Evolutionary conservation across 2,113 vertebrate genomes (phyloP).

Genomic region (Eurystomus gularis): DNA sequence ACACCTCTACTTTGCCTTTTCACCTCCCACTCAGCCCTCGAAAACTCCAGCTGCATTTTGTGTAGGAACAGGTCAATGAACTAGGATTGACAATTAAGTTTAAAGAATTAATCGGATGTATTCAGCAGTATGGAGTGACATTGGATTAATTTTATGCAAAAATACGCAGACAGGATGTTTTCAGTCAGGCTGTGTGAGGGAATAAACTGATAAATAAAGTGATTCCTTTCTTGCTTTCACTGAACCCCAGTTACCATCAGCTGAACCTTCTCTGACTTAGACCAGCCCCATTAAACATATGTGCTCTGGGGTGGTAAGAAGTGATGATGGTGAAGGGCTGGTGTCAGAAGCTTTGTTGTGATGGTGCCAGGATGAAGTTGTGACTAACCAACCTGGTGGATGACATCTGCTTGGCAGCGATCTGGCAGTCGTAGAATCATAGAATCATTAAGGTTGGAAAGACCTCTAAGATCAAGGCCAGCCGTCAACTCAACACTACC

Average conservation of each 20-base stretch:
- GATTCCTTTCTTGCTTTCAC: not conserved
- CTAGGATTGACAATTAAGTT: not conserved
- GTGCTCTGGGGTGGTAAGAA: not conserved
- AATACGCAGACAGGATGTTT: not conserved
- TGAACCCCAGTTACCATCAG: not conserved
- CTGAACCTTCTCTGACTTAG: not conserved
- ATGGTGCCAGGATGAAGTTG: not conserved
- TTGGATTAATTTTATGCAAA: slow-evolving; percentile 38
- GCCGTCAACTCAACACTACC: too few species aligned
- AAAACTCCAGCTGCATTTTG: slow-evolving; percentile 18
- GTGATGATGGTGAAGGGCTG: not conserved
- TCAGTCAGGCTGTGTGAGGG: not conserved
- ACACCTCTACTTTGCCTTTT: not conserved
- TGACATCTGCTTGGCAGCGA: not conserved
- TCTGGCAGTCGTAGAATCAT: too few species aligned
- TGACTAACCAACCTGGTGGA: not conserved
- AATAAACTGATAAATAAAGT: not conserved
- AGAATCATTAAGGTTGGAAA: too few species aligned
- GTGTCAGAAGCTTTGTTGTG: not conserved
- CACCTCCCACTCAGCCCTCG: not conserved
- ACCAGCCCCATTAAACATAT: not conserved
- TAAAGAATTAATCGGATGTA: slow-evolving; percentile 36
- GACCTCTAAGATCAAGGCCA: too few species aligned
- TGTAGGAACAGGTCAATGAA: slow-evolving; percentile 14
- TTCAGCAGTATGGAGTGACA: slow-evolving; percentile 55